Percentiles rank a stretch among this genome's conserved stretches.
phyloP scores from a whole-genome alignment of 2,797 vertebrate species.

The Iguana delicatissima region DNA sequence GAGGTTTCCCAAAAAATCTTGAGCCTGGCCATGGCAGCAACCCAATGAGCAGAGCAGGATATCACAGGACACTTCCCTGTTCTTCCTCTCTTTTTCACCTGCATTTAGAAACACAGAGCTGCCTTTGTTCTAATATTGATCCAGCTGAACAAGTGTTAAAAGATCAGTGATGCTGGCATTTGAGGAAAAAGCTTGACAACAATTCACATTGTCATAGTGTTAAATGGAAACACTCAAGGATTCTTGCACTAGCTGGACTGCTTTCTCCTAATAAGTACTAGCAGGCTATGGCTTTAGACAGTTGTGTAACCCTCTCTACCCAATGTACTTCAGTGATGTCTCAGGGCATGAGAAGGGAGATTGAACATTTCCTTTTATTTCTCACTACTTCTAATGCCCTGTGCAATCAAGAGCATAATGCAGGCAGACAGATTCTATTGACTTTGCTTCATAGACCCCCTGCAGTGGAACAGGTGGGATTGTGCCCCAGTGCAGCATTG shows the following conservation, averaged over 20 bases:
- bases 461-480: background rate
- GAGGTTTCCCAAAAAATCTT: background rate
- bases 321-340: background rate
- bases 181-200: slow-evolving; percentile 13
- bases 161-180: slow-evolving; percentile 16
- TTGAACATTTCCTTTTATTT: background rate
- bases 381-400: background rate
- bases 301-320: background rate
- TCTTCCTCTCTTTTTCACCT: too few species aligned
- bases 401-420: slow-evolving; percentile 23
- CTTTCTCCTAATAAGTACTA: background rate
- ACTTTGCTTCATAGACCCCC: background rate
- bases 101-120: background rate
- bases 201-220: background rate
- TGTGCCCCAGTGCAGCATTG: background rate
- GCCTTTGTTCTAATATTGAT: slow-evolving; percentile 27
- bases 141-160: slow-evolving; percentile 1
- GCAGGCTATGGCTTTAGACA: background rate
- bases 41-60: background rate
- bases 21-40: background rate
- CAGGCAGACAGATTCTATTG: slow-evolving; percentile 14
- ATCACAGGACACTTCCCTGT: background rate
- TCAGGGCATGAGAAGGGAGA: background rate
- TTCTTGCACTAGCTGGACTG: background rate
- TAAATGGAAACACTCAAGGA: slow-evolving; percentile 2